Evolutionary conservation across 2,113 vertebrate species (phyloP).

Genomic region (Prunella fulvescens): DNA sequence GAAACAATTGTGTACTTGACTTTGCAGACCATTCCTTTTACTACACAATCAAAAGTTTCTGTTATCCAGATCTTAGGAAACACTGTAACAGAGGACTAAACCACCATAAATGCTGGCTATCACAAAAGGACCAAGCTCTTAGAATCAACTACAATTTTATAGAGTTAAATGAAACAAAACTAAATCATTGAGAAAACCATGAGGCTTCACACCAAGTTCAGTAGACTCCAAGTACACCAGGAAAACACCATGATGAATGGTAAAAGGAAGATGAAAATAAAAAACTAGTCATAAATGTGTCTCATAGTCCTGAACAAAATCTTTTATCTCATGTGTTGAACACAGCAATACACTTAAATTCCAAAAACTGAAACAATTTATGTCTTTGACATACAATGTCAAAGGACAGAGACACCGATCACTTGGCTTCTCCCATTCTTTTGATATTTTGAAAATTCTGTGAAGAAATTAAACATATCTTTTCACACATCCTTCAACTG

Average conservation of each 20-base stretch:
- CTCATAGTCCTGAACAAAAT: neutral
- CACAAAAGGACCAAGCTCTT: neutral
- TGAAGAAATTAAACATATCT: neutral
- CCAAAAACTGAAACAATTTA: neutral
- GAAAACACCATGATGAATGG: neutral
- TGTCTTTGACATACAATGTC: neutral
- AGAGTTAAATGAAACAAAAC: neutral
- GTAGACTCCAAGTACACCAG: neutral
- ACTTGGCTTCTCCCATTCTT: neutral
- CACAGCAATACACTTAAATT: neutral
- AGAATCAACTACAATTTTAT: neutral
- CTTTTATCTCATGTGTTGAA: neutral
- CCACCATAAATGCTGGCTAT: neutral
- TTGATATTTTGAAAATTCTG: neutral
- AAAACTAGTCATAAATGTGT: neutral
- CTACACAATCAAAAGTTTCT: neutral
- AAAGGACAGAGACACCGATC: neutral
- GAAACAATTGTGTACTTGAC: neutral
- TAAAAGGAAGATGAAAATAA: neutral
- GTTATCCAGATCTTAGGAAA: neutral
- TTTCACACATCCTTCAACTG: neutral
- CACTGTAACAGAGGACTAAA: neutral
- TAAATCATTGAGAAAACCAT: neutral
- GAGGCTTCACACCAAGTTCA: neutral
- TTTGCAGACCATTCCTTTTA: neutral